A percentile compares a stretch with the other conserved stretches of the same genome.
phyloP scores from a whole-genome alignment of 2,797 vertebrate genomes.

The Aeoliscus strigatus region DNA sequence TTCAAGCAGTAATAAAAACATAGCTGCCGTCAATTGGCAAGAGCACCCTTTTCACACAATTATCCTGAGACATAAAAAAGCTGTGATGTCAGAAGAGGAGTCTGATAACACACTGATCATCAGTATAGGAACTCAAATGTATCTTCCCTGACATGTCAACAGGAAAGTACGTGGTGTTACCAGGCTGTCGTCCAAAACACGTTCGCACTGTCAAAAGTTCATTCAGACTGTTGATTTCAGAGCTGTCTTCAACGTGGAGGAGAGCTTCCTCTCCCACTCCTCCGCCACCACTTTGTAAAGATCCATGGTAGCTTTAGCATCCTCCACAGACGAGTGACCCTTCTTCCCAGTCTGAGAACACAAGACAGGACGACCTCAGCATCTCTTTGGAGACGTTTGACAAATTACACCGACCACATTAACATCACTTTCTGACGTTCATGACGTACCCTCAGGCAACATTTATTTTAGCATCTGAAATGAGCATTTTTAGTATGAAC shows the following conservation, averaged over 20 bases:
- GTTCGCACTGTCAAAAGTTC: background rate
- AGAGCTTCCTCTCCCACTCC: constrained; percentile 82
- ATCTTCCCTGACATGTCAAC: background rate
- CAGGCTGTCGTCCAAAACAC: background rate
- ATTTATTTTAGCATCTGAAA: too few species aligned
- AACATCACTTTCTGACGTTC: too few species aligned
- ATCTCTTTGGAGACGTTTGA: background rate
- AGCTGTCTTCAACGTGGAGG: constrained; percentile 4
- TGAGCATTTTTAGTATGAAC: too few species aligned
- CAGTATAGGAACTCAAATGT: background rate
- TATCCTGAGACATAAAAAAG: constrained; percentile 33
- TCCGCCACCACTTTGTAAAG: constrained; percentile 86
- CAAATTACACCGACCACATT: too few species aligned
- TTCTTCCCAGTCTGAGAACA: constrained; percentile 73
- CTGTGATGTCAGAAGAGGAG: constrained; percentile 4
- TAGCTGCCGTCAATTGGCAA: constrained; percentile 33
- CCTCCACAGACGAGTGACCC: constrained; percentile 91
- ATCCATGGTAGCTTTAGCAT: constrained; percentile 88
- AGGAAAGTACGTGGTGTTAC: background rate
- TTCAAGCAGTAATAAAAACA: constrained; percentile 11
- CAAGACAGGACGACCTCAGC: constrained; percentile 2
- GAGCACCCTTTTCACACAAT: constrained; percentile 24
- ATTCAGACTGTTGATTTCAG: constrained; percentile 5
- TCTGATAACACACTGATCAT: background rate
- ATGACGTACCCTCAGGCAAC: too few species aligned